Evolutionary conservation across 1,140 invertebrate species (phyloP).

Genomic region (Drosophila melanica): DNA sequence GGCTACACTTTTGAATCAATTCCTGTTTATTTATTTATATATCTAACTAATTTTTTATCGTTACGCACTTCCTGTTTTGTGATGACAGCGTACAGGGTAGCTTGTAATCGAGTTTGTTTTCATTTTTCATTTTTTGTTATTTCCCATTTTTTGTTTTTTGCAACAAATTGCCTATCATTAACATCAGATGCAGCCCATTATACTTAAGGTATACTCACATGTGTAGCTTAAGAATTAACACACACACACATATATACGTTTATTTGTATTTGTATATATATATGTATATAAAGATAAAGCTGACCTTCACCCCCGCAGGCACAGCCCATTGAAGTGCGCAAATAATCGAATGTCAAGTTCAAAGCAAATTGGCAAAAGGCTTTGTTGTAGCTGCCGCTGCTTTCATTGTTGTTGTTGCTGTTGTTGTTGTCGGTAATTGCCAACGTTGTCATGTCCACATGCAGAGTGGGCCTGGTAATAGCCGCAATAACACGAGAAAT

Average conservation of each 20-base stretch:
- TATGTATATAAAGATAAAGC: conserved; percentile 15
- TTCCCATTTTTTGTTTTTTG: neutral
- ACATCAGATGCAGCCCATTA: conserved; percentile 62
- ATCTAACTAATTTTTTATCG: no score
- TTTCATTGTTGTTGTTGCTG: conserved; percentile 23
- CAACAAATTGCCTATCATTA: conserved; percentile 76
- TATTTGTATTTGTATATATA: conserved; percentile 26
- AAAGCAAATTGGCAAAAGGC: conserved; percentile 64
- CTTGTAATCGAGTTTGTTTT: no score
- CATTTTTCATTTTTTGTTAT: neutral
- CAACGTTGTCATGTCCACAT: conserved; percentile 42
- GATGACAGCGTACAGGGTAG: neutral
- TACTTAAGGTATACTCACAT: conserved; percentile 10
- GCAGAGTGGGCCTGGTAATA: conserved; percentile 51
- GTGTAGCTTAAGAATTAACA: conserved; percentile 20
- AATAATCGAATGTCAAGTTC: conserved; percentile 79
- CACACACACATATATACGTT: conserved; percentile 30
- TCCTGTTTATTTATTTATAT: no score
- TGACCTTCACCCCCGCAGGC: conserved; percentile 63
- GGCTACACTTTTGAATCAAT: no score
- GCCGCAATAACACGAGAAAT: conserved; percentile 68
- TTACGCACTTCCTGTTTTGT: no score
- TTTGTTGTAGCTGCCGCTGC: conserved; percentile 12
- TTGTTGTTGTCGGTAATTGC: conserved; percentile 35
- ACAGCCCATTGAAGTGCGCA: conserved; percentile 48